Base-by-base conservation (phyloP, 2,113 vertebrate species). In the Oncorhynchus masou region DNA sequence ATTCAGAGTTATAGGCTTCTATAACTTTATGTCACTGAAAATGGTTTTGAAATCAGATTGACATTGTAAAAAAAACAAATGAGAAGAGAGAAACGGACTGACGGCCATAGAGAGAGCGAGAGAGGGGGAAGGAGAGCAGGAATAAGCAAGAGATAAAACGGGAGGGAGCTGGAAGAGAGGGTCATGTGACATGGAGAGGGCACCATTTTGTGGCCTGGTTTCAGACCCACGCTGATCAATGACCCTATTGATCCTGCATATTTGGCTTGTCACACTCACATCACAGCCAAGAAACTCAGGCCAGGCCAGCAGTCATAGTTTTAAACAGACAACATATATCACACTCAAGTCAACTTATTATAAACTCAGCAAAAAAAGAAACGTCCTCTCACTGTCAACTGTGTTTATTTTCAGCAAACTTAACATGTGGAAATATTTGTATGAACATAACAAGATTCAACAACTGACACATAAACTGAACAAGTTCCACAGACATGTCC, bases 141-240 rank as follows among this genome's bases (percentile, higher is more conserved):
- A 54, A 70, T 48, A 60, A 75, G 57, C 73, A 15, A 31, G 13
- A 19, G 19, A 34, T 60, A 25, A n/a, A 81, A 12, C 71, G 79
- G 71, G 19, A 70, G 66, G 13, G 48, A 66, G 4, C 54, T 73
- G 57, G 68, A 25, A 74, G 73, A 75, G 74, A 75, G 68, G 25
- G 68, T 16, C 31, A 62, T 54, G 59, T 65, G 34, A 74, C 59
- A 74, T 31, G 16, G 57, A 13, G 25, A 25, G 79, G 73, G 64
- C 51, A 24, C 62, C 49, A 69, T 67, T 76, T 73, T 51, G 79
- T 86, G 88, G 22, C 86, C 89, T 90, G 85, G 79, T 90, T 90
- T 90, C 69, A 78, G 83, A 79, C 66, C 73, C 13, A 62, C 75
- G 74, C 68, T 22, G 66, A 86, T 92, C 91, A 85, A 91, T 92